Evolutionary conservation across 2,113 vertebrate species (phyloP).

Genomic region (Emydocephalus ijimae): DNA sequence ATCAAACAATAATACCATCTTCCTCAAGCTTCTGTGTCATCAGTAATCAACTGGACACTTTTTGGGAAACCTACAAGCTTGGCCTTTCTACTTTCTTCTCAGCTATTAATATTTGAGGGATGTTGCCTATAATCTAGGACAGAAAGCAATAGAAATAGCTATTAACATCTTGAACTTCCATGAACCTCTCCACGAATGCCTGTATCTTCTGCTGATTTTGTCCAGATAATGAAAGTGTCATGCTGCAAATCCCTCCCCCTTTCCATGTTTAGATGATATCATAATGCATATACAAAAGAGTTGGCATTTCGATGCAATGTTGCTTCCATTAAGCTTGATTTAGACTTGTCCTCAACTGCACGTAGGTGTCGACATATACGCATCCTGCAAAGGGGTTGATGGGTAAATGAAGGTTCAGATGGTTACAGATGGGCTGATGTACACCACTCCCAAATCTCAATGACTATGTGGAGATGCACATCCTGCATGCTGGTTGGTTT

Average conservation of each 20-base stretch:
- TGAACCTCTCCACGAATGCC: neutral
- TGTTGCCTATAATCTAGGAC: neutral
- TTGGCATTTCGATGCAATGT: neutral
- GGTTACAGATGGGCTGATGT: neutral
- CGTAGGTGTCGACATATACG: neutral
- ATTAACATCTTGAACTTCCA: neutral
- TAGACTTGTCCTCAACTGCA: neutral
- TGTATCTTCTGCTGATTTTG: neutral
- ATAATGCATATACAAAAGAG: neutral
- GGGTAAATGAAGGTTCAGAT: neutral
- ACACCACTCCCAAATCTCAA: neutral
- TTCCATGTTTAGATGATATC: neutral
- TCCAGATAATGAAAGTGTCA: neutral
- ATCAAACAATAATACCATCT: neutral
- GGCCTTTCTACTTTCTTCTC: neutral
- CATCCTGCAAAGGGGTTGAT: neutral
- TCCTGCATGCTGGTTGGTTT: neutral
- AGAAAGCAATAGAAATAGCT: neutral
- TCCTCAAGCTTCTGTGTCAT: neutral
- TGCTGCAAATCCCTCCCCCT: neutral
- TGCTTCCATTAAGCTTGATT: neutral
- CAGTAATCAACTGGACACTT: neutral
- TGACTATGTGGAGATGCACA: neutral
- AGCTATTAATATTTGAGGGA: neutral
- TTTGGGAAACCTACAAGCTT: neutral